These are phyloP conservation scores for Mechanitis mazaeus DNA, from an alignment of 2,888 invertebrate species.

Conservation along the genomic window DNA sequence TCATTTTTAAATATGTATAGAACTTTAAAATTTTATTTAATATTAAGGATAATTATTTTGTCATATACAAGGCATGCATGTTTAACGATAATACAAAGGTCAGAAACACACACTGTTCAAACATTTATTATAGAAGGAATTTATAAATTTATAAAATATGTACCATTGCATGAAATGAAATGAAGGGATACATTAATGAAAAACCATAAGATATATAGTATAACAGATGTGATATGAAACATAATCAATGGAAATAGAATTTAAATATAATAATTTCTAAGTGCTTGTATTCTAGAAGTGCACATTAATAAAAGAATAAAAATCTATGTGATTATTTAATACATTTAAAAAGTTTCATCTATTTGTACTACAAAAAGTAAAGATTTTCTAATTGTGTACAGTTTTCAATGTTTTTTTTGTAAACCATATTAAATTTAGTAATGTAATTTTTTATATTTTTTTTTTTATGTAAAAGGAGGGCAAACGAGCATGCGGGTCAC, in stretches of 20 bases:
- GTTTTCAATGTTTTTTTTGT: background rate
- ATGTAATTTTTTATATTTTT: background rate
- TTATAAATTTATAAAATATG: slow-evolving; percentile 31
- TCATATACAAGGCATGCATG: too few relatives aligned
- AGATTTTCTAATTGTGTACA: too few relatives aligned
- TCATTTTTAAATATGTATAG: background rate
- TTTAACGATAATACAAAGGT: too few relatives aligned
- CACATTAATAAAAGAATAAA: background rate
- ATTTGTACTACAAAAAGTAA: background rate
- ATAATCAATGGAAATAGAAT: background rate
- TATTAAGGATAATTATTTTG: too few relatives aligned
- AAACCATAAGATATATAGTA: slow-evolving; percentile 3
- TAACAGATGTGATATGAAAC: background rate
- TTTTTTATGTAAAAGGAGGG: too few relatives aligned
- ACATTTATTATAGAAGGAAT: too few relatives aligned
- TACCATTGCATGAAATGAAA: slow-evolving; percentile 51
- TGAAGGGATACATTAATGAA: slow-evolving; percentile 11
- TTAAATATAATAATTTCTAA: background rate
- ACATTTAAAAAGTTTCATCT: background rate
- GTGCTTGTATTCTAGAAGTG: background rate
- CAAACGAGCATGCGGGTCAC: too few relatives aligned
- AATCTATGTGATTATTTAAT: background rate
- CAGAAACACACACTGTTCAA: too few relatives aligned
- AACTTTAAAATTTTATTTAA: background rate
- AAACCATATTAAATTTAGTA: background rate